A percentile compares a stretch with the other conserved stretches of the same genome.
These are phyloP conservation scores for Holothuria glaberrima DNA, from an alignment of 35 echinoderm and acorn worm species.

Conservation along the genomic window DNA sequence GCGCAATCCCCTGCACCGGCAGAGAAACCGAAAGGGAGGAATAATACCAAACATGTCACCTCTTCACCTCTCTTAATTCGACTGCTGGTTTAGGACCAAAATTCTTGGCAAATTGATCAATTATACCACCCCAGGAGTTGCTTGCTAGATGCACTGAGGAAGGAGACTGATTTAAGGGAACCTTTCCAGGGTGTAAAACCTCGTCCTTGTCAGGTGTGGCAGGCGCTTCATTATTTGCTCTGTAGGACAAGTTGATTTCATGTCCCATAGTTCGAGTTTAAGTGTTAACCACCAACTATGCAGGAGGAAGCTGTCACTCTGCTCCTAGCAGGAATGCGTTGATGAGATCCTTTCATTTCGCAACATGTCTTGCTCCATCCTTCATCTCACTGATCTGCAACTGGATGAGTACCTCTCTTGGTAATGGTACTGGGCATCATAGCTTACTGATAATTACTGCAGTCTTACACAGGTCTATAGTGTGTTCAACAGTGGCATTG, in stretches of 20 bases:
- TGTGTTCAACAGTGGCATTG: too few species aligned
- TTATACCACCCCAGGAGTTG: conserved; percentile 38
- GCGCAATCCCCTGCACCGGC: too few species aligned
- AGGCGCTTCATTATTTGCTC: conserved; percentile 21
- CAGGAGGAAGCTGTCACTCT: conserved; percentile 33
- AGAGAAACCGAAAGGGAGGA: not conserved
- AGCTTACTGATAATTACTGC: too few species aligned
- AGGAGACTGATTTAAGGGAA: conserved; percentile 9
- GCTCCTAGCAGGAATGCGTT: too few species aligned
- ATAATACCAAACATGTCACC: conserved; percentile 29
- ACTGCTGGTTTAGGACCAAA: conserved; percentile 38
- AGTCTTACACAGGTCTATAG: too few species aligned
- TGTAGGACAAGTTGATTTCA: conserved; percentile 20
- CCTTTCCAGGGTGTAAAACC: conserved; percentile 9
- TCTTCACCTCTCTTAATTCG: conserved; percentile 41
- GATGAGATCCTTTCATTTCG: too few species aligned
- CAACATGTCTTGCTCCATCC: too few species aligned
- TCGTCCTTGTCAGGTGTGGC: conserved; percentile 46
- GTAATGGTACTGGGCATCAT: too few species aligned
- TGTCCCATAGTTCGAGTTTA: not conserved
- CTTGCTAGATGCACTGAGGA: not conserved
- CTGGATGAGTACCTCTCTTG: too few species aligned
- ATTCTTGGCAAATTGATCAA: conserved; percentile 54
- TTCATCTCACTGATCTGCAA: too few species aligned
- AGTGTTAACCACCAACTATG: conserved; percentile 50